Evolutionary conservation across 1,140 invertebrate genomes (phyloP), one percentile per base, ranked within the genome.

Genomic region (Vanessa tameamea): DNA sequence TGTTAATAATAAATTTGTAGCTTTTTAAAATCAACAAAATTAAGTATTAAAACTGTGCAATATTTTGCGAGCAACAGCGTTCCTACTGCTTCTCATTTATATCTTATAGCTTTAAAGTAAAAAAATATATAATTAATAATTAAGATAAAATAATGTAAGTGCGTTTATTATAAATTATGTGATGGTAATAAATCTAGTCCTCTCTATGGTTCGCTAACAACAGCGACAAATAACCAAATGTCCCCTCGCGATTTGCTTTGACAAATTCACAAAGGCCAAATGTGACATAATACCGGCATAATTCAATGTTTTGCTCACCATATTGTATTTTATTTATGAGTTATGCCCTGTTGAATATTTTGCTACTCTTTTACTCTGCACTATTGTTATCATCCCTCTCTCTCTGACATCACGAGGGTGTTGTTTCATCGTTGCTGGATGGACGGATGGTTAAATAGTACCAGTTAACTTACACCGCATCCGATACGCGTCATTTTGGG

Each of bases 311-410:
- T 92, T 93, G 92, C 89, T 92, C 92, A 93, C 92, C 91, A 93
- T 93, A 93, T 93, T 93, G 92, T 92, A 90, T 88, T 92, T 93
- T 93, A 93, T 93, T 93, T 93, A 93, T 93, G 91, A 91, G 89
- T 90, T 90, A 92, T 91, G 86, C 86, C 69, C 84, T 78, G 86
- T 83, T 88, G 89, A 85, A 67, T 81, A 77, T 83, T 43, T 48
- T 77, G 48, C 71, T 65, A 89, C 86, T 79, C 83, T 85, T 82
- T 90, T 31, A 77, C 66, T 74, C 76, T 71, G 69, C 68, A 66
- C 31, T 61, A 55, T 50, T 63, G 53, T 66, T 83, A 72, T 59
- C 68, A 73, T 67, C 72, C 73, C 76, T 87, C 85, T 77, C 79
- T 87, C 72, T 87, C 77, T 72, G 55, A 70, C 77, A 80, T 78